Evolutionary conservation across 2,113 vertebrate genomes (phyloP), one percentile per base, ranked within the genome.

Genomic region (Camelus bactrianus): DNA sequence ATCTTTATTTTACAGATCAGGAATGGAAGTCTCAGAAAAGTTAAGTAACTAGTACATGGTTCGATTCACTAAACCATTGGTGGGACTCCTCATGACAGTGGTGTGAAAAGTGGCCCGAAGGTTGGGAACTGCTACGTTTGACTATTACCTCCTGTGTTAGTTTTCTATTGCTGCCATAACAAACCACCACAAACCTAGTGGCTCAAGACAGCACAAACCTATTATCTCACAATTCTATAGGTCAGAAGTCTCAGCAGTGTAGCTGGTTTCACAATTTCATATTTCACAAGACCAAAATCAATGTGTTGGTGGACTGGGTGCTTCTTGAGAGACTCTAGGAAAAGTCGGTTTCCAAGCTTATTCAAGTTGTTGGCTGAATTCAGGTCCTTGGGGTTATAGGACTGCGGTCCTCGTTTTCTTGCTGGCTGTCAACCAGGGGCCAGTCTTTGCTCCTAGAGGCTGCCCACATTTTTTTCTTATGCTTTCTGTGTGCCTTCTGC

Each of bases 141-240:
- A 89, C 79, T 62, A 1, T 79, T 50, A 87, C 5, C 8, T 86
- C 64, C 54, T 77, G 3, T 28, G 67, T 32, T 80, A 22, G 38
- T 83, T 96, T 95, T 56, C 69, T 30, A 87, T 58, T 77, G 50
- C 38, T 80, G 42, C 42, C 80, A 42, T 79, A 90, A 91, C 80
- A 90, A 93, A 85, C 88, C 20, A 65, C 6, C 35, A 69, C 75
- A 93, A 62, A 88, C 26, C 42, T 73, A 20, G 91, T 15, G 10
- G 32, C 62, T 82, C 54, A 69, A 26, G 70, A 76, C 19, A 84
- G 20, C 46, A 91, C 54, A 93, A 46, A 91, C 92, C 42, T 22
- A 52, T 62, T 69, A 93, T 30, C 48, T 76, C 35, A 46, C 8
- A 22, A 52, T 93, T 91, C 70, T 72, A 10, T 52, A 70, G 16